phyloP scores from a whole-genome alignment of 2,888 invertebrate genomes.

The Ganaspis brasiliensis region DNA sequence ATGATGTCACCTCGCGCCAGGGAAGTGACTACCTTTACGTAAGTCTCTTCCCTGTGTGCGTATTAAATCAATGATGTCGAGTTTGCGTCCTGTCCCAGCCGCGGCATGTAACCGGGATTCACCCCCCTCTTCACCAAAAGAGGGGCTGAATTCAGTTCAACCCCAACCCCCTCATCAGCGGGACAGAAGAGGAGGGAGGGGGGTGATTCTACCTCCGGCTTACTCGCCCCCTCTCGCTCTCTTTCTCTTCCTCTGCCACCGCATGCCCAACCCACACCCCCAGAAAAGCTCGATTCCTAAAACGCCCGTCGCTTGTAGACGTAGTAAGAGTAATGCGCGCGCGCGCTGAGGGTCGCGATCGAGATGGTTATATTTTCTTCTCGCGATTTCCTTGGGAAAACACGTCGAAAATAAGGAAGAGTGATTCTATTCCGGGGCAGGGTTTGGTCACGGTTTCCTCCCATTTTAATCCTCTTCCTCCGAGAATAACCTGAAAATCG shows the following conservation, averaged over 20 bases:
- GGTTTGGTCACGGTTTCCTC: not conserved
- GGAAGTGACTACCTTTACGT: conserved; percentile 54
- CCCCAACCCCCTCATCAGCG: conserved; percentile 52
- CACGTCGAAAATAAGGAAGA: conserved; percentile 32
- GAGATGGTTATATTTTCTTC: conserved; percentile 61
- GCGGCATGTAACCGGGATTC: conserved; percentile 65
- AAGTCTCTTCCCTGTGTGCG: conserved; percentile 59
- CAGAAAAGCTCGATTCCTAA: conserved; percentile 64
- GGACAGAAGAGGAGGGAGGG: no score
- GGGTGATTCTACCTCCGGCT: conserved; percentile 46
- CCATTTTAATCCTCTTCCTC: not conserved
- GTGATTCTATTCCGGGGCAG: conserved; percentile 21
- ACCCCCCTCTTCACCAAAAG: conserved; percentile 62
- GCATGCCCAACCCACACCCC: conserved; percentile 55
- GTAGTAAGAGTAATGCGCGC: conserved; percentile 76
- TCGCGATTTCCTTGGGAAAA: conserved; percentile 48
- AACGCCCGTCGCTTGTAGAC: conserved; percentile 70
- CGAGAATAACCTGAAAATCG: not conserved
- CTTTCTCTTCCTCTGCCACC: conserved; percentile 50
- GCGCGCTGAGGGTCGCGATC: conserved; percentile 67
- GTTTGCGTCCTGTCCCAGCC: conserved; percentile 74
- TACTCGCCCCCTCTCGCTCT: conserved; percentile 48
- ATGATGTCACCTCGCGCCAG: conserved; percentile 53
- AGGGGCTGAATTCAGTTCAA: conserved; percentile 40
- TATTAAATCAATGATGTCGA: conserved; percentile 79